Conservation (phyloP, 2,797 vertebrate species). For the Enoplosus armatus region DNA sequence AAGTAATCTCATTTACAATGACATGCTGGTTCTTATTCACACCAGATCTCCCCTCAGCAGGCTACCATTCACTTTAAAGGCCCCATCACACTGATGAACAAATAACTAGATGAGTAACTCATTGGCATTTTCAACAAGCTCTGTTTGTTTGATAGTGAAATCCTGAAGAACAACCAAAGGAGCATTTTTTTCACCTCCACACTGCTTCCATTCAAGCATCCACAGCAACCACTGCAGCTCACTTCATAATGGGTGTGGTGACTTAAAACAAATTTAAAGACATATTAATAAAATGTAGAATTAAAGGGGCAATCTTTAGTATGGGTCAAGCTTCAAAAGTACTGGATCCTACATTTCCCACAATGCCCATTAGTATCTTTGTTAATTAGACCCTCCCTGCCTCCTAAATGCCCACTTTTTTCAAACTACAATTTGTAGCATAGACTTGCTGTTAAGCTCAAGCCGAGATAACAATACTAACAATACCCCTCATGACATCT, state of each 20-base stretch:
- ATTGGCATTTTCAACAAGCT: conserved; percentile 33
- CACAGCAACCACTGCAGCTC: conserved; percentile 2
- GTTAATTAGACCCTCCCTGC: background rate
- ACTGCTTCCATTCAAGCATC: conserved; percentile 35
- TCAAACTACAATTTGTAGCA: background rate
- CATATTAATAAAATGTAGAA: background rate
- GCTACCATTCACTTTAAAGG: conserved; percentile 21
- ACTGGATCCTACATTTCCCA: conserved; percentile 1
- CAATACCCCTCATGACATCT: no score
- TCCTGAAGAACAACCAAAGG: conserved; percentile 39
- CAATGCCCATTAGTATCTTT: background rate
- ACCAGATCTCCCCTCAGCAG: conserved; percentile 9
- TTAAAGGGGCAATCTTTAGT: background rate
- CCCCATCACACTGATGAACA: conserved; percentile 25
- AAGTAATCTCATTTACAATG: conserved; percentile 28
- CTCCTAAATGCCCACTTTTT: background rate
- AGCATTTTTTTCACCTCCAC: conserved; percentile 20
- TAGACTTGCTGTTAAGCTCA: background rate
- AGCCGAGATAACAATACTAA: background rate
- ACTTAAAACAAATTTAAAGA: background rate
- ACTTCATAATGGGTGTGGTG: conserved; percentile 3
- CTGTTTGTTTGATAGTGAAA: conserved; percentile 34
- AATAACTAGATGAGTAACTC: conserved; percentile 38
- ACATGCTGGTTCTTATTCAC: conserved; percentile 31
- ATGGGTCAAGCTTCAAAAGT: background rate